phyloP scores from a whole-genome alignment of 2,113 vertebrate genomes.

The Bubo blakistoni region DNA sequence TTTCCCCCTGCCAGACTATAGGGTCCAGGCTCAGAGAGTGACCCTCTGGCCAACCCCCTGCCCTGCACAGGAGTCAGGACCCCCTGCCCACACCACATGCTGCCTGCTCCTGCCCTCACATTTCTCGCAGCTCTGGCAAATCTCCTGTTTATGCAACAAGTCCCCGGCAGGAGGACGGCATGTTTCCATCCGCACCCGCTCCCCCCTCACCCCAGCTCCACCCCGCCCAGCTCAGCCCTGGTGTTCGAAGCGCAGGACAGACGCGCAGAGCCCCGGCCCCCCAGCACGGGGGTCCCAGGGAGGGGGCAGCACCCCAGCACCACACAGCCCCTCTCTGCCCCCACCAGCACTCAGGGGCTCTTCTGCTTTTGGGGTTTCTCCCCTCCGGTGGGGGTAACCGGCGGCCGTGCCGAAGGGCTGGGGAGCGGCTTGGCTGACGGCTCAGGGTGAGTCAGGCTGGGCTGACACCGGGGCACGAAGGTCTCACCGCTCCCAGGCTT shows the following conservation, averaged over 20 bases:
- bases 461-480: not conserved
- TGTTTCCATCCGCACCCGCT: conserved; percentile 26
- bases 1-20: not conserved
- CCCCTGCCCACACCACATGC: not conserved
- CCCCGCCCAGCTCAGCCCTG: not conserved
- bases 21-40: not conserved
- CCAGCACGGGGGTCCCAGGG: rapidly evolving
- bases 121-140: conserved; percentile 16
- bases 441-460: conserved; percentile 37
- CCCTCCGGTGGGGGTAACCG: not conserved
- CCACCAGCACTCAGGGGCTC: not conserved
- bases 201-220: not conserved
- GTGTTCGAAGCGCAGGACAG: rapidly evolving
- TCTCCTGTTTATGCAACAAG: conserved; percentile 58
- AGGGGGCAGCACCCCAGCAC: not conserved
- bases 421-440: not conserved
- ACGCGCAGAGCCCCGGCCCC: rapidly evolving
- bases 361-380: not conserved
- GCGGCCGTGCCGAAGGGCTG: not conserved
- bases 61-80: not conserved
- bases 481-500: conserved; percentile 14
- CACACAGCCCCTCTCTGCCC: not conserved
- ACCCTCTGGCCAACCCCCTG: not conserved
- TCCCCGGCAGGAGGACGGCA: not conserved
- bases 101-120: not conserved